A percentile compares a stretch with the other conserved stretches of the same genome.
These are phyloP conservation scores for Lysandra bellargus DNA, from an alignment of 2,888 invertebrate species.

Conservation along the genomic window DNA sequence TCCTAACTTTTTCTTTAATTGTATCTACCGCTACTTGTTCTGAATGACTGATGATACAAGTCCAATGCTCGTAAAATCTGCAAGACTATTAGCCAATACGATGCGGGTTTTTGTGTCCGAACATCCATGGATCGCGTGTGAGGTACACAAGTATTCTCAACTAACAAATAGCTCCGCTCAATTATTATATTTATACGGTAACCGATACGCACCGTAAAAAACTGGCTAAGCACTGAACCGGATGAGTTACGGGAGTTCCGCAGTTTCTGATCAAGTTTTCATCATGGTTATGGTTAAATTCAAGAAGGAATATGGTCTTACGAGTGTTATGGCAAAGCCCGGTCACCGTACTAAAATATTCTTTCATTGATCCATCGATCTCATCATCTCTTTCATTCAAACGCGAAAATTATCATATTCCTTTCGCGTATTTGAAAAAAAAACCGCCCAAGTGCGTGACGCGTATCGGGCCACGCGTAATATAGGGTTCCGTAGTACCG, in stretches of 20 bases:
- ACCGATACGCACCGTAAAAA: conserved; percentile 3
- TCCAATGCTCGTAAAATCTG: not conserved
- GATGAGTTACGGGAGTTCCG: not conserved
- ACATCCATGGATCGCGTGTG: not conserved
- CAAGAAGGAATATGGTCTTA: no score
- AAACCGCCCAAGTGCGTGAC: no score
- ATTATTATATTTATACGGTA: conserved; percentile 20
- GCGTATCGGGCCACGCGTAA: no score
- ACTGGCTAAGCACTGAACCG: not conserved
- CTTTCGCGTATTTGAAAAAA: no score
- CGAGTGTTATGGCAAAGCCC: no score
- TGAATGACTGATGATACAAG: conserved; percentile 4
- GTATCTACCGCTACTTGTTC: not conserved
- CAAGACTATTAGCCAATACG: not conserved
- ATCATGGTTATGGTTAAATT: no score
- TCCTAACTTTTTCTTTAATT: not conserved
- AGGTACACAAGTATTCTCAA: not conserved
- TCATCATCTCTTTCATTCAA: no score
- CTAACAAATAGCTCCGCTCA: conserved; percentile 6
- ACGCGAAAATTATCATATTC: no score
- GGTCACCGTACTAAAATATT: no score
- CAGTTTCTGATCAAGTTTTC: not conserved
- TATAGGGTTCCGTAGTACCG: no score
- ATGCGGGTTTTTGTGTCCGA: not conserved
- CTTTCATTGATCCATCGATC: no score